These are phyloP conservation scores for Archegozetes longisetosus DNA, from an alignment of 1,140 invertebrate species.

Conservation along the genomic window DNA sequence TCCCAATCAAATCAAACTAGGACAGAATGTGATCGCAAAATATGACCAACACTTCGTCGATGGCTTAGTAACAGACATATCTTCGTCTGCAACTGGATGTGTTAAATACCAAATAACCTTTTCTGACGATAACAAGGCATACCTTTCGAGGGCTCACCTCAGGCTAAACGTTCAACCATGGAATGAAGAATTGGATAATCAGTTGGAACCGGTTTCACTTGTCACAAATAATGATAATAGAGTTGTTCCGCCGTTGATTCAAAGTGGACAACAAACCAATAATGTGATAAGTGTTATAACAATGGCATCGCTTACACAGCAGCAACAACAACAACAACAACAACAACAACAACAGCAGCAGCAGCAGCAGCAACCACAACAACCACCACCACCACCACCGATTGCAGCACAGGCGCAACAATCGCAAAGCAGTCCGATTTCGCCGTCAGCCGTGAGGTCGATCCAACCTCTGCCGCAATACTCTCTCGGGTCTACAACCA, in stretches of 20 bases:
- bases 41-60: not conserved
- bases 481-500: not conserved
- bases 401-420: not conserved
- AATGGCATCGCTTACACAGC: not conserved
- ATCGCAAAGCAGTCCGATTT: not conserved
- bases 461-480: not conserved
- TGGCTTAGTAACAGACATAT: not conserved
- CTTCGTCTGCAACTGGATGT: not conserved
- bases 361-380: not conserved
- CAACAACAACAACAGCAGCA: slow-evolving; percentile 18
- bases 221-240: not conserved
- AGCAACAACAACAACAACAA: slow-evolving; percentile 2
- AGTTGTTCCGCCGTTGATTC: not conserved
- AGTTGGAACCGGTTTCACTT: not conserved
- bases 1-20: not conserved
- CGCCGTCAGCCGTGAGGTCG: not conserved
- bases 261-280: not conserved
- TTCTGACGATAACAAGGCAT: slow-evolving; percentile 29
- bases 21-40: not conserved
- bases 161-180: slow-evolving; percentile 80
- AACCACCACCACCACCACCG: not conserved
- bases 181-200: slow-evolving; percentile 53
- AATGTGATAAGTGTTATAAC: not conserved
- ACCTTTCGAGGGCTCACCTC: slow-evolving; percentile 67
- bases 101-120: not conserved